Evolutionary conservation across 1,140 invertebrate species (phyloP), one percentile per base, ranked within the genome.

Genomic region (Oreohelix idahoensis): DNA sequence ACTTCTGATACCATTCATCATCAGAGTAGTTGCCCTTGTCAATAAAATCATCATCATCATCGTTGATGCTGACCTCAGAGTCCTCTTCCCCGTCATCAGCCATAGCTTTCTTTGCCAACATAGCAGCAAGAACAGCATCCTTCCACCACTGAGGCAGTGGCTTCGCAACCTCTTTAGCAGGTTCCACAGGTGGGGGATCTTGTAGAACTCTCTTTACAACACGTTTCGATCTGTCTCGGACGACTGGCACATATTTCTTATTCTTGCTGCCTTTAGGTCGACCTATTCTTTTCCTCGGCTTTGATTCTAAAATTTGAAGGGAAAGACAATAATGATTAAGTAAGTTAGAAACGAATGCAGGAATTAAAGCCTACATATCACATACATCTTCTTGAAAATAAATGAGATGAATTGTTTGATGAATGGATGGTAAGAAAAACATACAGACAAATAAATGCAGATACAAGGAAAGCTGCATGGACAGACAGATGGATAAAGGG

Each of bases 21-120:
- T 81, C 79, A 51, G 79, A 81, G 66, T 81, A 81, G 66, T 81
- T 71, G 26, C 79, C 79, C 66, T 81, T 70, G 66, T 81, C 79
- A 20, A 45, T 26, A 36, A 81, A 81, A n/a, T n/a, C n/a, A n/a
- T 81, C 79, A 15, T 42, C 66, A 51, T 81, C 79, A 10, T 71
- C 79, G 1, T 17, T 20, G 8, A 81, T 81, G 17, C 29, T n/a
- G 4, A 81, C 66, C n/a, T 42, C 39, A 36, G 36, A 1, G 32
- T 81, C 45, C n/a, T 45, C 36, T 26, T 51, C 69, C 11, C 32
- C 45, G 10, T 36, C 79, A 32, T 49, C 63, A 1, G 66, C 63
- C 20, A 81, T 70, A 15, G 36, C 66, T 49, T 71, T 70, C 79
- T 81, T 81, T 29, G 36, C 32, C 79, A 81, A 13, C 79, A 81